Base-by-base conservation (phyloP, 37 sponge, comb jelly and placozoan species). In the Geodia barretti region DNA sequence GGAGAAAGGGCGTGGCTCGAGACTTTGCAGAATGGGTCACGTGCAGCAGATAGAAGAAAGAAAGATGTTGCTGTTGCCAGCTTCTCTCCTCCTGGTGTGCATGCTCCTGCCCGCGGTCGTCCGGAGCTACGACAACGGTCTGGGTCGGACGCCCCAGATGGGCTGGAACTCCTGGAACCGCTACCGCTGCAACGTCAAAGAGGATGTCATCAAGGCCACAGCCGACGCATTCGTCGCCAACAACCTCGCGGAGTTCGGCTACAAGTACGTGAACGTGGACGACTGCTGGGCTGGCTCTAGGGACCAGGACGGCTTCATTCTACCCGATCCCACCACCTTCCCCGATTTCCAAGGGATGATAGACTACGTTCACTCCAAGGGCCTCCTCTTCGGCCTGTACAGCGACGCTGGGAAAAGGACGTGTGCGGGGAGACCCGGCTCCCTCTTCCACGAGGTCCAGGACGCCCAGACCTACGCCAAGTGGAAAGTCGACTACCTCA, bases 351-450 rank as follows among this genome's bases (percentile, higher is more conserved):
- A 83, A 41, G 79, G 83, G 14, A 96, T 96, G 91, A 47, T 64
- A 33, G 88, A 70, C 35, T 84, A 88, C 62, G 75, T 96, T 29
- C 97, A 95, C 43, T 42, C 63, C 38, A 83, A 87, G 33, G 95
- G 91, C 14, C 83, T 95, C 31, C 65, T 69, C 71, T 95, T 95
- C 72, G 95, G 95, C 0, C 37, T 95, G 76, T 95, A 95, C 86
- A 95, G 95, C 75, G 91, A 91, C 70, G 88, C 95, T 29, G 95
- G 95, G 21, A 41, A 64, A 42, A 70, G 77, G n/a, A 95, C 95
- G 5, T 95, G 95, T 85, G 81, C 78, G 38, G 81, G 81, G 9
- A 41, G 82, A 30, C 90, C 93, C 35, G 95, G 89, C 4, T 95
- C 95, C 11, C 83, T 95, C 7, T 84, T 80, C 29, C 80, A 91